These are phyloP conservation scores for Harpalus rufipes DNA, from an alignment of 2,888 invertebrate genomes.

Conservation along the genomic window DNA sequence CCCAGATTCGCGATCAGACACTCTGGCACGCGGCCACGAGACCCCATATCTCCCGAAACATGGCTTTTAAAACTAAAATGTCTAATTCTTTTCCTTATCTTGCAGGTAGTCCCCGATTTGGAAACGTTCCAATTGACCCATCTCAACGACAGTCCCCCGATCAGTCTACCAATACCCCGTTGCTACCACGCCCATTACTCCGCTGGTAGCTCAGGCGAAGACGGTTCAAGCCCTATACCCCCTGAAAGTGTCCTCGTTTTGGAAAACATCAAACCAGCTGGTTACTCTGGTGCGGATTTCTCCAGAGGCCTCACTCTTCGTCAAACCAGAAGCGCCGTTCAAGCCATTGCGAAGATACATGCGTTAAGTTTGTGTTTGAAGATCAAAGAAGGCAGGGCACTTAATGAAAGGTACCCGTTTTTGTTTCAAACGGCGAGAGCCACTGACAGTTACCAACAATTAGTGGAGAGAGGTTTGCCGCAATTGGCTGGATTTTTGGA, in stretches of 20 bases:
- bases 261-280: slow-evolving; percentile 85
- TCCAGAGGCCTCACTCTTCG: slow-evolving; percentile 83
- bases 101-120: slow-evolving; percentile 84
- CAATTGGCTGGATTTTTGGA: slow-evolving; percentile 87
- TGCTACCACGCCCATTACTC: slow-evolving; percentile 84
- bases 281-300: slow-evolving; percentile 84
- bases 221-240: slow-evolving; percentile 74
- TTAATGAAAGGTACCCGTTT: slow-evolving; percentile 82
- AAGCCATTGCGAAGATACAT: slow-evolving; percentile 86
- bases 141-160: slow-evolving; percentile 75
- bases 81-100: slow-evolving; percentile 4
- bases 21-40: too few species aligned
- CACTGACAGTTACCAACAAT: slow-evolving; percentile 88
- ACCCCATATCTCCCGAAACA: too few species aligned
- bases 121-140: slow-evolving; percentile 81
- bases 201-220: slow-evolving; percentile 76
- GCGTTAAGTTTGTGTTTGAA: slow-evolving; percentile 85
- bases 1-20: too few species aligned
- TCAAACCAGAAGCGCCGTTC: slow-evolving; percentile 85
- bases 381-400: slow-evolving; percentile 78
- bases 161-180: slow-evolving; percentile 84
- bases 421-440: slow-evolving; percentile 89
- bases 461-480: slow-evolving; percentile 88
- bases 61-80: too few species aligned
- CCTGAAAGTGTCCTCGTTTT: slow-evolving; percentile 86